Percentiles rank a stretch among this genome's conserved stretches.
Conservation (phyloP, 64 coral and sea anemone species). For the Acropora yongei region DNA sequence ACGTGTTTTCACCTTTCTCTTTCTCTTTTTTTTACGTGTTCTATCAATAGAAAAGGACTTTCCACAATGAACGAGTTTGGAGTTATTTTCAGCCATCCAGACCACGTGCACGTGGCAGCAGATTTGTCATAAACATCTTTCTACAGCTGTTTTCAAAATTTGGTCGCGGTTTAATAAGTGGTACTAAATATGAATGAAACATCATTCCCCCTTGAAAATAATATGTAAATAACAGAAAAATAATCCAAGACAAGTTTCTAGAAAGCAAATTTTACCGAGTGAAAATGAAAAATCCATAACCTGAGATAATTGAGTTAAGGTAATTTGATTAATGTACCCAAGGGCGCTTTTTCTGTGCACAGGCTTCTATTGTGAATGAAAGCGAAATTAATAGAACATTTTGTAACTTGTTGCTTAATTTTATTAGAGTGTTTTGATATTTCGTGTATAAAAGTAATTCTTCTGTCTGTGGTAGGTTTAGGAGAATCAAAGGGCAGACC, state of each 20-base stretch:
- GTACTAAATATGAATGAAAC: conserved; percentile 28
- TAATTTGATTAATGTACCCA: conserved; percentile 8
- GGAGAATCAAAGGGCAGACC: conserved; percentile 16
- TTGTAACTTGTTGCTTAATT: neutral
- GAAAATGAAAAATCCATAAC: conserved; percentile 17
- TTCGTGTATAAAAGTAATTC: neutral
- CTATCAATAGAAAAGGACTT: neutral
- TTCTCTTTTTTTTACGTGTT: neutral
- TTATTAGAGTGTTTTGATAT: conserved; percentile 16
- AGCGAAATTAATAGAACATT: neutral
- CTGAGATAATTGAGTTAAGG: conserved; percentile 6
- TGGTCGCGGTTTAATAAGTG: conserved; percentile 14
- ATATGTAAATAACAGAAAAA: conserved; percentile 1
- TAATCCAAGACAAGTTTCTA: neutral
- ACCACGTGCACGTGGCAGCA: neutral
- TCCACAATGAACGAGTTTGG: neutral
- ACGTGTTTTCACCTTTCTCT: neutral
- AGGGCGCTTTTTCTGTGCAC: neutral
- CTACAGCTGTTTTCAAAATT: conserved; percentile 30
- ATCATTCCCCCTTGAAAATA: conserved; percentile 15
- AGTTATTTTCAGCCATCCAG: conserved; percentile 1
- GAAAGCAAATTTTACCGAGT: conserved; percentile 25
- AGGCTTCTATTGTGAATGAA: neutral
- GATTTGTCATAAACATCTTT: neutral
- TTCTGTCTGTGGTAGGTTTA: conserved; percentile 6